Percentiles rank a stretch among this genome's conserved stretches.
phyloP scores from a whole-genome alignment of 2,888 invertebrate genomes.

The Cephalotes varians region DNA sequence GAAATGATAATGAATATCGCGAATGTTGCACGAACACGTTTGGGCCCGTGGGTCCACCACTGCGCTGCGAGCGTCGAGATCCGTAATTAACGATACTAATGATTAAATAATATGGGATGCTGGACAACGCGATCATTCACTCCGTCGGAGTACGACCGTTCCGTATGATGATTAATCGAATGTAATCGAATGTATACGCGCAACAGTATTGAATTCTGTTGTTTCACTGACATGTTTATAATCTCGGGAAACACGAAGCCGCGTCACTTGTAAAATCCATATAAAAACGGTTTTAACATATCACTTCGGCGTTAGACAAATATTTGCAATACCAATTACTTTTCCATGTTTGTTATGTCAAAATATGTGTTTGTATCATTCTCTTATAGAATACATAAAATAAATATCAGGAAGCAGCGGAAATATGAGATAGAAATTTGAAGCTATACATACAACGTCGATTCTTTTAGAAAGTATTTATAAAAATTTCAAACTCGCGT shows the following conservation, averaged over 20 bases:
- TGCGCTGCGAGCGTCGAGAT: background rate
- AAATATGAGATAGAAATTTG: constrained; percentile 13
- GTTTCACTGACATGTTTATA: constrained; percentile 44
- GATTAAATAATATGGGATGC: constrained; percentile 69
- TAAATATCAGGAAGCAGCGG: background rate
- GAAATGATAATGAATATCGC: constrained; percentile 46
- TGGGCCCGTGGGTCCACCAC: background rate
- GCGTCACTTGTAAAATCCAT: background rate
- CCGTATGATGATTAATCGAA: constrained; percentile 70
- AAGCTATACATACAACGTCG: background rate
- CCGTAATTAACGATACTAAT: constrained; percentile 74
- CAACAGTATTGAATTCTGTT: constrained; percentile 64
- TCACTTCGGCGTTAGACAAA: background rate
- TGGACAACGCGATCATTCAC: constrained; percentile 62
- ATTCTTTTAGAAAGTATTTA: background rate
- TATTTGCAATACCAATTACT: constrained; percentile 32
- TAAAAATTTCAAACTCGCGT: background rate
- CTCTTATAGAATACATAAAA: background rate
- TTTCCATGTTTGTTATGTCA: background rate
- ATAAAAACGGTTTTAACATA: constrained; percentile 19
- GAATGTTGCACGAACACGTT: background rate
- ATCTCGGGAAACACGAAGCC: constrained; percentile 22
- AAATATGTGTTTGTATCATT: background rate
- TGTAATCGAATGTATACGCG: constrained; percentile 54
- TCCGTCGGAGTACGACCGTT: constrained; percentile 39